These are phyloP conservation scores for Whitmania pigra DNA, from an alignment of 1,140 invertebrate genomes.

Conservation along the genomic window DNA sequence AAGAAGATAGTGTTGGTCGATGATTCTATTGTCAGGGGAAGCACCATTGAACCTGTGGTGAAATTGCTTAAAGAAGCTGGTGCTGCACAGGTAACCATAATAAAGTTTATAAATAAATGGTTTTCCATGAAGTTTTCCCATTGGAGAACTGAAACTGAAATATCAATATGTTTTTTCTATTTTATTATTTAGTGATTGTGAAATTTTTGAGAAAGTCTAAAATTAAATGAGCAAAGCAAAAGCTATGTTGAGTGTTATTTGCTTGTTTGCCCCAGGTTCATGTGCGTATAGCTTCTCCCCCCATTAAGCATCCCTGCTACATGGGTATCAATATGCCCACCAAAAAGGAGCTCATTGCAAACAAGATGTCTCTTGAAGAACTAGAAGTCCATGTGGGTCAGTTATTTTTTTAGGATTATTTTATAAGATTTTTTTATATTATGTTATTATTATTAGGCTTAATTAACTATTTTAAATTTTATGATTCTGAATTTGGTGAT, in stretches of 20 bases:
- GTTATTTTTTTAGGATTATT: slow-evolving; percentile 30
- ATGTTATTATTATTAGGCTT: too few species aligned
- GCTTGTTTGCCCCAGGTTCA: slow-evolving; percentile 57
- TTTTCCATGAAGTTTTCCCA: not conserved
- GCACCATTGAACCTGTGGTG: slow-evolving; percentile 91
- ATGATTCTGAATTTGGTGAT: not conserved
- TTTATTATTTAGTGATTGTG: too few species aligned
- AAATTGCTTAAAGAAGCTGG: slow-evolving; percentile 80
- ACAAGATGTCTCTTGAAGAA: slow-evolving; percentile 63
- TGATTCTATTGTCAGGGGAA: slow-evolving; percentile 92
- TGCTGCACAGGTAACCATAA: slow-evolving; percentile 61
- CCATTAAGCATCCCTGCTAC: slow-evolving; percentile 86
- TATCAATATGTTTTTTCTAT: too few species aligned
- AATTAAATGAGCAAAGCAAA: too few species aligned
- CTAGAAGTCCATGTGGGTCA: slow-evolving; percentile 69
- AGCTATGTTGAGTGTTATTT: too few species aligned
- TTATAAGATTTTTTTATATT: too few species aligned
- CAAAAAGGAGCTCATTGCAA: slow-evolving; percentile 84
- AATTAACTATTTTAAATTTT: not conserved
- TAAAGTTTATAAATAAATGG: too few species aligned
- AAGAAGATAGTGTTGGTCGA: slow-evolving; percentile 78
- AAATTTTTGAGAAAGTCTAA: too few species aligned
- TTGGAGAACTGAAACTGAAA: too few species aligned
- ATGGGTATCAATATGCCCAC: slow-evolving; percentile 99
- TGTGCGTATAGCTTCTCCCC: slow-evolving; percentile 89